phyloP scores from a whole-genome alignment of 1,140 invertebrate genomes.

The Harpegnathos saltator region DNA sequence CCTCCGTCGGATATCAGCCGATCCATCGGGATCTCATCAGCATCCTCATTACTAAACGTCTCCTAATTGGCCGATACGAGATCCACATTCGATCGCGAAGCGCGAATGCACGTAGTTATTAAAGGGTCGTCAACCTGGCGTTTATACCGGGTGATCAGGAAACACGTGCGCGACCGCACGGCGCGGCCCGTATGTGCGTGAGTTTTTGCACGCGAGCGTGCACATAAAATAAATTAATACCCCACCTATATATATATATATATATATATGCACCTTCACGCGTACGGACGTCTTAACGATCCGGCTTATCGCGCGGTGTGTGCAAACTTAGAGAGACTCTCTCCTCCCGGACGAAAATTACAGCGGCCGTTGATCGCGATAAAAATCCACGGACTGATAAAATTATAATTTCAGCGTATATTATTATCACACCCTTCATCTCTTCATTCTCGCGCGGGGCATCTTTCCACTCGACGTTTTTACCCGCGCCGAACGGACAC shows the following conservation, averaged over 20 bases:
- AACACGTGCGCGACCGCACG: conserved; percentile 57
- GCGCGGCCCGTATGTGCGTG: conserved; percentile 27
- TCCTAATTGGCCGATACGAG: conserved; percentile 66
- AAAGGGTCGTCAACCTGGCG: conserved; percentile 75
- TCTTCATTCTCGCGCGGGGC: neutral
- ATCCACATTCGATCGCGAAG: conserved; percentile 59
- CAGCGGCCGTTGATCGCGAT: conserved; percentile 1
- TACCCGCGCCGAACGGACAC: neutral
- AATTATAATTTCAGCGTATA: conserved; percentile 25
- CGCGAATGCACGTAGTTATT: conserved; percentile 65
- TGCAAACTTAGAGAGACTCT: conserved; percentile 42
- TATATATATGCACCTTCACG: conserved; percentile 37
- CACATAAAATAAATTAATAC: conserved; percentile 61
- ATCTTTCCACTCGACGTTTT: neutral
- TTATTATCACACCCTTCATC: neutral
- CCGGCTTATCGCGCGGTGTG: conserved; percentile 29
- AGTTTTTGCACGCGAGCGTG: conserved; percentile 46
- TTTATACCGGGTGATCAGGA: conserved; percentile 61
- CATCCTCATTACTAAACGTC: conserved; percentile 65
- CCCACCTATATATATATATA: conserved; percentile 46
- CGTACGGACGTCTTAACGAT: conserved; percentile 42
- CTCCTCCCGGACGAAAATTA: conserved; percentile 36
- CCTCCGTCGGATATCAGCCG: conserved; percentile 7
- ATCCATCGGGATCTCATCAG: conserved; percentile 49
- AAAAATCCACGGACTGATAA: conserved; percentile 16